Percentiles rank a stretch among this genome's conserved stretches.
These are phyloP conservation scores for Pollenia labialis DNA, from an alignment of 2,888 invertebrate genomes.

Conservation along the genomic window DNA sequence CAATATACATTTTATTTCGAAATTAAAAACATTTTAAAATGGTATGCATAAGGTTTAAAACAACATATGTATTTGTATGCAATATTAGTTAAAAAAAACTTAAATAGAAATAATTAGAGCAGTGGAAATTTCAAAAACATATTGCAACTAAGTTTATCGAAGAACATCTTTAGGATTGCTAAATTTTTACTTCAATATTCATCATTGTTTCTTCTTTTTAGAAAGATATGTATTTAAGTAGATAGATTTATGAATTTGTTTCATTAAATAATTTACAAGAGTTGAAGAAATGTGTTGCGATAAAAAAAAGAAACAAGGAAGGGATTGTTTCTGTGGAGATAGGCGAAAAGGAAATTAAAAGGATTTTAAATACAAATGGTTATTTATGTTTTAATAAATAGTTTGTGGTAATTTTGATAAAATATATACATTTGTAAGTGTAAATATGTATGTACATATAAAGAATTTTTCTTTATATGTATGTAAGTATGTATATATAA, in stretches of 20 bases:
- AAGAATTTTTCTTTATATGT: slow-evolving; percentile 9
- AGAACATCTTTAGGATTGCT: too few relatives aligned
- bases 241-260: neutral
- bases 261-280: slow-evolving; percentile 54
- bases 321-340: neutral
- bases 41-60: too few relatives aligned
- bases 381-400: slow-evolving; percentile 43
- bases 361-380: slow-evolving; percentile 33
- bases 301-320: neutral
- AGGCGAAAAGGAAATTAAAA: neutral
- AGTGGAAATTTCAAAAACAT: too few relatives aligned
- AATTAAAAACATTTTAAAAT: too few relatives aligned
- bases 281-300: neutral
- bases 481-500: neutral
- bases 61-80: too few relatives aligned
- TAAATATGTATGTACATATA: slow-evolving; percentile 1
- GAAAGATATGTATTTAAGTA: slow-evolving; percentile 15
- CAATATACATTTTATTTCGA: too few relatives aligned
- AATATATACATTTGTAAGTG: slow-evolving; percentile 26
- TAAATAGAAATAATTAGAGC: too few relatives aligned
- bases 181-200: neutral
- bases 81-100: too few relatives aligned
- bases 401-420: slow-evolving; percentile 52
- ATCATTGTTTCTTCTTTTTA: slow-evolving; percentile 21
- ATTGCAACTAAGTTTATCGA: too few relatives aligned